phyloP scores from a whole-genome alignment of 2,888 invertebrate genomes.

The Morpho deidamia region DNA sequence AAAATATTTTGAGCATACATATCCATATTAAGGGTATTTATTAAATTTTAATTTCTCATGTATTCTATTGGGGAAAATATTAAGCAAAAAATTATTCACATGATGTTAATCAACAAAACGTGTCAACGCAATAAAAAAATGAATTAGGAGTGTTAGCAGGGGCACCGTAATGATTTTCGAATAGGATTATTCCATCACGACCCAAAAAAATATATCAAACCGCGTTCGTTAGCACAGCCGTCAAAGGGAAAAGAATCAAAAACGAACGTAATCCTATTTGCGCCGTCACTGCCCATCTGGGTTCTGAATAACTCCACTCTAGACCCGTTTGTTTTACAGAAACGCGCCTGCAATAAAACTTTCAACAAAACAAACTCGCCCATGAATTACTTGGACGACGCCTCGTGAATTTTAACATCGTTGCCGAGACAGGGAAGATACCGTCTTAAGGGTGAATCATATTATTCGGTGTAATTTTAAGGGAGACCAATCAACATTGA shows the following conservation, averaged over 20 bases:
- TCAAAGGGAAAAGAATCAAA: constrained; percentile 12
- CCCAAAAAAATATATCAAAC: neutral
- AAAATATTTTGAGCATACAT: too few species aligned
- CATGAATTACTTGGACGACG: constrained; percentile 39
- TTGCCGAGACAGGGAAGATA: constrained; percentile 18
- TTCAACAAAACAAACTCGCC: constrained; percentile 21
- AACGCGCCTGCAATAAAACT: constrained; percentile 4
- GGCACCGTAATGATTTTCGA: neutral
- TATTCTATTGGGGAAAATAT: too few species aligned
- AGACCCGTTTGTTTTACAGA: constrained; percentile 7
- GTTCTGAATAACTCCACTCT: constrained; percentile 3
- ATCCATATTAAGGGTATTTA: too few species aligned
- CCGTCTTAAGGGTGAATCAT: constrained; percentile 31
- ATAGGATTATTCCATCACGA: neutral
- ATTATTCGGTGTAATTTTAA: constrained; percentile 39
- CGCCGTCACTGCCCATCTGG: constrained; percentile 9
- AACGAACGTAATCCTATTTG: constrained; percentile 11
- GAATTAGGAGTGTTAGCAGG: neutral
- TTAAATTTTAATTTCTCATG: too few species aligned
- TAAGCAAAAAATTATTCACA: too few species aligned
- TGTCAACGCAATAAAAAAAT: neutral
- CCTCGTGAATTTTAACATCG: constrained; percentile 41
- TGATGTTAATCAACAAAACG: neutral
- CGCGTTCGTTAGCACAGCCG: constrained; percentile 1
- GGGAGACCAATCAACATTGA: too few species aligned